Evolutionary conservation across 64 coral and sea anemone genomes (phyloP), one percentile per base, ranked within the genome.

Genomic region (Astreopora myriophthalma): DNA sequence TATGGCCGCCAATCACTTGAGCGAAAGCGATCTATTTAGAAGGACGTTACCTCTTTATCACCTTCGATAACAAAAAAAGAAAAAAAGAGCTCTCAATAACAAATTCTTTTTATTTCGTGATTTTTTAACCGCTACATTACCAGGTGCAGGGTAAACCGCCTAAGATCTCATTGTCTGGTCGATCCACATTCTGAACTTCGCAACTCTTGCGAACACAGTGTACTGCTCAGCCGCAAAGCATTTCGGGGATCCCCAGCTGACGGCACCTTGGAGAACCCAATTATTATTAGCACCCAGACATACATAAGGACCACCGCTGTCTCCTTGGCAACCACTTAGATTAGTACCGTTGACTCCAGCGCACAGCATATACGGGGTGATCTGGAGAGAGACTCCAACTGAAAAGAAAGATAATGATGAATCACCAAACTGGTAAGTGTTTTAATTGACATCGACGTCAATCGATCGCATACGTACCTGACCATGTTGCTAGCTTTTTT

Each of bases 311-410:
- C 94, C 94, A 73, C 94, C 94, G 28, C 94, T 95, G 74, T 95
- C 94, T 87, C 94, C 94, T 83, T 95, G 94, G 26, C 94, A 95
- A 92, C 94, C 89, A 75, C 94, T 92, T 1, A 92, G 51, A 20
- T 48, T 73, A 29, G 89, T 91, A 48, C 86, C 87, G 28, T 69
- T 67, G 36, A 86, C 65, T 12, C 89, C 89, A 23, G 89, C 94
- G 26, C 94, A 95, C 26, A 95, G 58, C 94, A 95, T 95, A 37
- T 87, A 30, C 3, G 91, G 48, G 19, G 88, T 95, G 52, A 95
- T 80, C 44, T 44, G 19, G 2, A 86, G 37, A 9, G 3, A 39
- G 10, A 24, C 20, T 22, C 82, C 34, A 27, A 5, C 60, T 44
- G 8, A n/a, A n/a, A n/a, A n/a, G n/a, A n/a, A n/a, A n/a, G n/a